A percentile compares a stretch with the other conserved stretches of the same genome.
Conservation (phyloP, 2,888 invertebrate genomes). For the Silvanus unidentatus region DNA sequence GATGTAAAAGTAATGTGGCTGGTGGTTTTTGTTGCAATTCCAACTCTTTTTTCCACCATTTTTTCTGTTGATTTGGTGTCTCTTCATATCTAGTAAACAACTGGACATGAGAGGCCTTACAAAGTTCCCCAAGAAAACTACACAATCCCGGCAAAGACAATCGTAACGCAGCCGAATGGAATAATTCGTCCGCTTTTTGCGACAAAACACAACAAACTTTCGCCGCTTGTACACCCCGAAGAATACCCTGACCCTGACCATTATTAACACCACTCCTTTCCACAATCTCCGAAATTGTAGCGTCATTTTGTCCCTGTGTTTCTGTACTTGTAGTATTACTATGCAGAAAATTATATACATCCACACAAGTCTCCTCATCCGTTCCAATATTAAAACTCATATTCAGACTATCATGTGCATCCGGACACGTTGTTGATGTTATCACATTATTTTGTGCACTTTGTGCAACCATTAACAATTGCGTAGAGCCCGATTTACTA, state of each 20-base stretch:
- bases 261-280: conserved; percentile 52
- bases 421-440: conserved; percentile 50
- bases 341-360: conserved; percentile 78
- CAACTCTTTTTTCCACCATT: conserved; percentile 44
- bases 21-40: conserved; percentile 46
- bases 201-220: conserved; percentile 86
- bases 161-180: conserved; percentile 82
- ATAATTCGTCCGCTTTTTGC: conserved; percentile 84
- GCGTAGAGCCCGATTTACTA: conserved; percentile 70
- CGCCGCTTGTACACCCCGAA: conserved; percentile 74
- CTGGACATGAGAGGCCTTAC: conserved; percentile 80
- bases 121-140: conserved; percentile 75
- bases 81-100: conserved; percentile 44
- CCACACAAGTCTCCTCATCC: conserved; percentile 77
- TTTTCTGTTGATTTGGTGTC: conserved; percentile 45
- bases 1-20: conserved; percentile 63
- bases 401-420: conserved; percentile 55
- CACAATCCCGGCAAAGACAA: conserved; percentile 79
- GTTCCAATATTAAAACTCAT: conserved; percentile 56
- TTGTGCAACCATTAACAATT: conserved; percentile 59
- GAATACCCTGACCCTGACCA: conserved; percentile 49
- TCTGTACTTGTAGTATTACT: conserved; percentile 39
- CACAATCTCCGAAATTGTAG: conserved; percentile 67
- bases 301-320: conserved; percentile 57
- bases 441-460: conserved; percentile 59